phyloP scores from a whole-genome alignment of 2,888 invertebrate genomes.

The Cataglyphis livida region DNA sequence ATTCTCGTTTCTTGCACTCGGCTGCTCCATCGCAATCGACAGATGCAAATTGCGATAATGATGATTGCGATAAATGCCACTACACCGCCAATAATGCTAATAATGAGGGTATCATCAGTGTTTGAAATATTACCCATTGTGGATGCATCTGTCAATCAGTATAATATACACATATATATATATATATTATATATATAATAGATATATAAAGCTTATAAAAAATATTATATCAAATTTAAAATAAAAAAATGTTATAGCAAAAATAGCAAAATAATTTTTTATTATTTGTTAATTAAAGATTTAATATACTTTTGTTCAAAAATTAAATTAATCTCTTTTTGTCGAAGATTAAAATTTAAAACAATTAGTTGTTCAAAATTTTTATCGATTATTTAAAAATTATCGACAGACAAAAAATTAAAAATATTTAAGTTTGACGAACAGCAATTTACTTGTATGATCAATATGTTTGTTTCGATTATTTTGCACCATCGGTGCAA shows the following conservation, averaged over 20 bases:
- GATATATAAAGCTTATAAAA: not conserved
- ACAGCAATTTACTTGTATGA: constrained; percentile 85
- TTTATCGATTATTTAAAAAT: not conserved
- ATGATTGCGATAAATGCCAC: constrained; percentile 96
- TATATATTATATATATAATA: no score
- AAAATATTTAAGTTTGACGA: not conserved
- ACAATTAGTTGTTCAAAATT: not conserved
- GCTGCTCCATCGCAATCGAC: constrained; percentile 90
- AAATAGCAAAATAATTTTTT: not conserved
- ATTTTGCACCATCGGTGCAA: constrained; percentile 90
- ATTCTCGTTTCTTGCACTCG: constrained; percentile 81
- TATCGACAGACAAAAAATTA: not conserved
- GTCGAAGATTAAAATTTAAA: not conserved
- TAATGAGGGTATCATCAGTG: constrained; percentile 97
- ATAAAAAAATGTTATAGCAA: not conserved
- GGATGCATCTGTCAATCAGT: constrained; percentile 82
- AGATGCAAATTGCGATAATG: constrained; percentile 95
- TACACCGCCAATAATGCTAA: constrained; percentile 97
- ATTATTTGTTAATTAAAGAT: not conserved
- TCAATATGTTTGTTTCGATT: constrained; percentile 87
- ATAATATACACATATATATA: not conserved
- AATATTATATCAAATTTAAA: not conserved
- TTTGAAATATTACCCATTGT: constrained; percentile 88
- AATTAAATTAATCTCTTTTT: not conserved
- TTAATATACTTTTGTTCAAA: not conserved